Evolutionary conservation across 2,113 vertebrate species (phyloP).

Genomic region (Seriola aureovittata): DNA sequence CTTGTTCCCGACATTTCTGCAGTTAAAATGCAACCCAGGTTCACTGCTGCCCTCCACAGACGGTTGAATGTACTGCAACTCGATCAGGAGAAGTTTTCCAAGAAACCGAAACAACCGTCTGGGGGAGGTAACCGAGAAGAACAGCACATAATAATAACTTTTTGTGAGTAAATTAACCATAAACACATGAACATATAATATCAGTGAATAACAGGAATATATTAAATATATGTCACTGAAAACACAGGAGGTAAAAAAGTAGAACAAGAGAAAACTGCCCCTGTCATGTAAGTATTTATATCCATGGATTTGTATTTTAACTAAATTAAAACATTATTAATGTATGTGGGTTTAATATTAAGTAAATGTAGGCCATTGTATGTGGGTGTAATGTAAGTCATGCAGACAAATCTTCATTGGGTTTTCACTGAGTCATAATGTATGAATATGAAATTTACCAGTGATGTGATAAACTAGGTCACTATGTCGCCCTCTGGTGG

Average conservation of each 20-base stretch:
- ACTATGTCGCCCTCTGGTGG: slow-evolving; percentile 42
- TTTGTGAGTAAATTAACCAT: not conserved
- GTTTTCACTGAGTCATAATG: slow-evolving; percentile 35
- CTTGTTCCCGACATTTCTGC: slow-evolving; percentile 36
- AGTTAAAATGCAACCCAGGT: not conserved
- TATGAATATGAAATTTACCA: not conserved
- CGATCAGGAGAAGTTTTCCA: too few relatives aligned
- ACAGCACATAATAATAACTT: too few relatives aligned
- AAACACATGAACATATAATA: not conserved
- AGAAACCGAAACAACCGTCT: not conserved
- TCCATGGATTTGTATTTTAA: not conserved
- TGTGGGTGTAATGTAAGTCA: not conserved
- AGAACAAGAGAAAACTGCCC: not conserved
- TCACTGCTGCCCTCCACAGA: slow-evolving; percentile 44
- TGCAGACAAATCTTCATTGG: not conserved
- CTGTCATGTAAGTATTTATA: not conserved
- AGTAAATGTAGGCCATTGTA: not conserved
- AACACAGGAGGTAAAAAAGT: not conserved
- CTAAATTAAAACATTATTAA: not conserved
- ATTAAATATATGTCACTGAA: not conserved
- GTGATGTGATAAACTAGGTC: not conserved
- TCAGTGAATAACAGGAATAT: not conserved
- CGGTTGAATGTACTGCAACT: not conserved
- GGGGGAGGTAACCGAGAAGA: not conserved
- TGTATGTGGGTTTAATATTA: not conserved